Percentiles rank a stretch among this genome's conserved stretches.
These are phyloP conservation scores for Globodera ellingtonae DNA, from an alignment of 1,140 invertebrate genomes.

Conservation along the genomic window DNA sequence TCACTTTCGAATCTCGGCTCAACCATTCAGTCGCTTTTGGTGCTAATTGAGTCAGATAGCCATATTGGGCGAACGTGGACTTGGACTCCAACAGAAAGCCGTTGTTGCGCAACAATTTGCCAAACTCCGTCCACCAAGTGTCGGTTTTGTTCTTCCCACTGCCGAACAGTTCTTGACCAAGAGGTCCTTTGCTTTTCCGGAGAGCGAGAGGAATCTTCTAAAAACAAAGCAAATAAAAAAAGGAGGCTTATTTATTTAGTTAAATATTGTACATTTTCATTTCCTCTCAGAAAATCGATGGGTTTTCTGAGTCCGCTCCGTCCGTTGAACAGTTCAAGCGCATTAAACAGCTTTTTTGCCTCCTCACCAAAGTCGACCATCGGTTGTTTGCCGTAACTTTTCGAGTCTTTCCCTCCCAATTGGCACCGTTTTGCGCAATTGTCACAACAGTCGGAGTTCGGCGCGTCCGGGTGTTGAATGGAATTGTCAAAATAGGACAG, in stretches of 20 bases:
- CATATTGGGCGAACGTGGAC: constrained; percentile 26
- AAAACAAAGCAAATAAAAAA: not conserved
- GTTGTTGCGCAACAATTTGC: constrained; percentile 36
- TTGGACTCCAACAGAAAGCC: constrained; percentile 35
- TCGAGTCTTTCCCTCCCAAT: constrained; percentile 7
- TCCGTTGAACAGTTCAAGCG: constrained; percentile 30
- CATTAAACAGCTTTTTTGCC: constrained; percentile 20
- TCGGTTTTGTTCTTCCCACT: constrained; percentile 30
- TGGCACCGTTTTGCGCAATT: constrained; percentile 29
- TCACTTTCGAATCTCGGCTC: constrained; percentile 16
- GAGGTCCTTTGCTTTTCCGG: not conserved
- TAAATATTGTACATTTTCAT: constrained; percentile 11
- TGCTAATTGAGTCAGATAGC: constrained; percentile 33
- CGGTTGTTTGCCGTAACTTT: constrained; percentile 7
- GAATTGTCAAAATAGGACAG: constrained; percentile 30
- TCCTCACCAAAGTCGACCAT: constrained; percentile 27
- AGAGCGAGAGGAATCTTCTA: not conserved
- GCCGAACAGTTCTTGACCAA: constrained; percentile 21
- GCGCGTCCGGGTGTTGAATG: constrained; percentile 34
- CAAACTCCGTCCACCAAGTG: constrained; percentile 36
- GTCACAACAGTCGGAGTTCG: constrained; percentile 37
- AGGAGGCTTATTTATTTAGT: not conserved
- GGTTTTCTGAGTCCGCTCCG: constrained; percentile 32
- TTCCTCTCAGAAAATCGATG: constrained; percentile 35
- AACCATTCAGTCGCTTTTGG: constrained; percentile 32